A percentile compares a stretch with the other conserved stretches of the same genome.
phyloP scores from a whole-genome alignment of 2,888 invertebrate genomes.

The Drosophila kambysellisi region DNA sequence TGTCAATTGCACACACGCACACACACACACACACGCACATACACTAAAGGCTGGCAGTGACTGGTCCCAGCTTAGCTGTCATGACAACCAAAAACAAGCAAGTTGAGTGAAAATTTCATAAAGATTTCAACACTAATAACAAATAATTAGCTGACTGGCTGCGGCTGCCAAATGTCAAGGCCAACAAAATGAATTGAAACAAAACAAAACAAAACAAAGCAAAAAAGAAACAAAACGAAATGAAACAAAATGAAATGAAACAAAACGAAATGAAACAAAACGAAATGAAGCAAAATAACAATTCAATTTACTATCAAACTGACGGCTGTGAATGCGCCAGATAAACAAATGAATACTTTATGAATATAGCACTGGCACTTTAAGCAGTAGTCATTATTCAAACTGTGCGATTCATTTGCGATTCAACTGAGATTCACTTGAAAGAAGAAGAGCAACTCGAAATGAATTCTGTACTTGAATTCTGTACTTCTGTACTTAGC shows the following conservation, averaged over 20 bases:
- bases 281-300: slow-evolving; percentile 19
- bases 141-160: slow-evolving; percentile 73
- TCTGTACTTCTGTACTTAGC: no score
- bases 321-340: slow-evolving; percentile 27
- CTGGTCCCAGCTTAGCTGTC: slow-evolving; percentile 51
- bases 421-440: neutral
- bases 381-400: slow-evolving; percentile 19
- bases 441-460: neutral
- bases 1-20: slow-evolving; percentile 62
- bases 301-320: slow-evolving; percentile 36
- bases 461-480: neutral
- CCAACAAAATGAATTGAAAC: slow-evolving; percentile 25
- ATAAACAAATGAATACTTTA: slow-evolving; percentile 32
- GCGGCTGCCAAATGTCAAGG: slow-evolving; percentile 62
- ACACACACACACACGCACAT: slow-evolving; percentile 16
- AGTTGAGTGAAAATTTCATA: slow-evolving; percentile 62
- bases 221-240: slow-evolving; percentile 1
- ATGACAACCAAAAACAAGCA: slow-evolving; percentile 41
- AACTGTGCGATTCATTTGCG: neutral
- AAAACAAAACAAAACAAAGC: slow-evolving; percentile 8
- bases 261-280: slow-evolving; percentile 2
- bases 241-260: slow-evolving; percentile 8
- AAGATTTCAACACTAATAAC: slow-evolving; percentile 77
- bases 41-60: slow-evolving; percentile 10
- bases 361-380: slow-evolving; percentile 12